Base-by-base conservation (phyloP, 2,797 vertebrate species). In the Pygocentrus nattereri region DNA sequence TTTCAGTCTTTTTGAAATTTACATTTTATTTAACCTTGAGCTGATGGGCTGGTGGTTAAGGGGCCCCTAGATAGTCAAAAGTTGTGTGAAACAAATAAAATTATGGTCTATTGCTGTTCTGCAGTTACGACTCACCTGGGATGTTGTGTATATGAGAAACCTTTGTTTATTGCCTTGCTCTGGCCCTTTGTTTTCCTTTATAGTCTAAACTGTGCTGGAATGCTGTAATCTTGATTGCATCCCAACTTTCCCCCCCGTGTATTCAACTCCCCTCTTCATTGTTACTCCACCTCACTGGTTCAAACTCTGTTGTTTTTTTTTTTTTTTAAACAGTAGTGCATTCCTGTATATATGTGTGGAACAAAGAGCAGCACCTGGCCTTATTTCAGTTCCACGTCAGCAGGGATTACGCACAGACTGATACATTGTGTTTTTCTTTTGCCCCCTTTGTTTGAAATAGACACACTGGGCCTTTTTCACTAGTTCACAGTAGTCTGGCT, bases 401-500 rank as follows among this genome's bases (percentile, higher is more conserved):
- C 16, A 52, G 74, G 74, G 92, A 93, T 92, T 87, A 90, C 64
- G 79, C 85, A 81, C 85, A 92, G 90, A 89, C 88, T 93, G 93
- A 94, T 93, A 91, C 90, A 91, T 92, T 56, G 59, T 81, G 85
- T 62, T 92, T 87, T 92, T 93, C 91, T 87, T 91, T 92, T 93
- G 90, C 82, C 85, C 41, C 88, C 76, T 83, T 81, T 80, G 64
- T 81, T 82, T 74, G 13, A 58, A 30, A 73, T 74, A 81, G 59
- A 79, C 88, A 81, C 50, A 81, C 78, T 84, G 30, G 61, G 84
- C 87, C 88, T 85, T 85, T 90, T 93, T 92, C 87, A 82, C 79
- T 88, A 91, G 91, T 81, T 87, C 77, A 88, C 65, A 72, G 85
- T 87, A 89, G 50, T 74, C 71, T 74, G 80, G 64, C 70, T 54